Evolutionary conservation across 2,888 invertebrate species (phyloP).

Genomic region (Beris chalybata): DNA sequence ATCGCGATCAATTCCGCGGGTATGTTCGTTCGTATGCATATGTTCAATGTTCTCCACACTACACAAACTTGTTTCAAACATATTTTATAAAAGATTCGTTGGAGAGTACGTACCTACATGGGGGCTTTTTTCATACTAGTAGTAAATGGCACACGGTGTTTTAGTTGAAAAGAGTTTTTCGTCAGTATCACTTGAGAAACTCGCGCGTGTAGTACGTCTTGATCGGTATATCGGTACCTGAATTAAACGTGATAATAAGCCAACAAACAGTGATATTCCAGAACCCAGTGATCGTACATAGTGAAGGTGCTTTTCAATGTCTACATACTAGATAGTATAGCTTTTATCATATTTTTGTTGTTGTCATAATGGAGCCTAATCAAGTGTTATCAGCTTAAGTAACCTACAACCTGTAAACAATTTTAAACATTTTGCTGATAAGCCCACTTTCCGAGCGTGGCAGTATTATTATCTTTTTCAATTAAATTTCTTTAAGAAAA

Average conservation of each 20-base stretch:
- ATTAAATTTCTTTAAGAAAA: no score
- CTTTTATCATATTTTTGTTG: constrained; percentile 11
- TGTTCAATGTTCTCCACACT: no score
- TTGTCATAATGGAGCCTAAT: background rate
- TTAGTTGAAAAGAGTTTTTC: constrained; percentile 29
- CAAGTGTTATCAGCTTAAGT: constrained; percentile 3
- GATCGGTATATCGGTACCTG: constrained; percentile 6
- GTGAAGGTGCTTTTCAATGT: constrained; percentile 23
- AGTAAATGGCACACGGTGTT: no score
- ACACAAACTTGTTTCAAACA: no score
- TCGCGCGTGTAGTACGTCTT: constrained; percentile 2
- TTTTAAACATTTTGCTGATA: constrained; percentile 1
- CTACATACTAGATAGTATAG: background rate
- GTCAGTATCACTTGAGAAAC: constrained; percentile 23
- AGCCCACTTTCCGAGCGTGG: constrained; percentile 17
- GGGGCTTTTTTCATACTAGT: no score
- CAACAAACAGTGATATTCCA: constrained; percentile 8
- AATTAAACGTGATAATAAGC: constrained; percentile 11
- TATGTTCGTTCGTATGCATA: no score
- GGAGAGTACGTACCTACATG: no score
- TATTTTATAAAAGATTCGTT: no score
- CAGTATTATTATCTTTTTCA: background rate
- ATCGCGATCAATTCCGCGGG: no score
- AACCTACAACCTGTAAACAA: constrained; percentile 22
- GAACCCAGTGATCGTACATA: constrained; percentile 13